Percentiles rank a stretch among this genome's conserved stretches.
Conservation (phyloP, 2,888 invertebrate genomes). For the Fragum fragum region DNA sequence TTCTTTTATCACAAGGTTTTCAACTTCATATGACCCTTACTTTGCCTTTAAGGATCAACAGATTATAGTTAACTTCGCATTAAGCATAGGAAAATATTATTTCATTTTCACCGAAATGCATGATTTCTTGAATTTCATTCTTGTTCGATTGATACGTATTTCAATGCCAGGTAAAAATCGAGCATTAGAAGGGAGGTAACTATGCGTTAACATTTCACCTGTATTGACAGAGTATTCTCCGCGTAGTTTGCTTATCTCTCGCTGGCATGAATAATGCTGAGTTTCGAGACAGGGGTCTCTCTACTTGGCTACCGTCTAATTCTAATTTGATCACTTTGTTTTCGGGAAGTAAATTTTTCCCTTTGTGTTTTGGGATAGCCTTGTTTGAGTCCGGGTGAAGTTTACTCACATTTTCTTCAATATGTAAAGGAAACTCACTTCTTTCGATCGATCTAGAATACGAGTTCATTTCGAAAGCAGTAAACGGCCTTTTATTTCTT, state of each 20-base stretch:
- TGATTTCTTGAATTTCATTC: too few relatives aligned
- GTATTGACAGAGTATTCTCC: background rate
- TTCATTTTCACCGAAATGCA: too few relatives aligned
- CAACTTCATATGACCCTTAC: background rate
- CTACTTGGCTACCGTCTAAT: slow-evolving; percentile 4
- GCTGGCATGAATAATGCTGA: background rate
- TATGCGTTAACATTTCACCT: background rate
- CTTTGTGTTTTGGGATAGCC: background rate
- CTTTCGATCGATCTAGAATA: slow-evolving; percentile 62
- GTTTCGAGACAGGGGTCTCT: background rate
- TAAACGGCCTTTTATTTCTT: slow-evolving; percentile 59
- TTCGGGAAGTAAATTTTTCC: background rate
- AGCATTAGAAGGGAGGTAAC: background rate
- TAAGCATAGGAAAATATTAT: too few relatives aligned
- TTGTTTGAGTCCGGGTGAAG: background rate
- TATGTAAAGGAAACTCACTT: slow-evolving; percentile 49
- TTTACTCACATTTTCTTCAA: slow-evolving; percentile 20
- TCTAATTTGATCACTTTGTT: slow-evolving; percentile 22
- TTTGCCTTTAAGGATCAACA: too few relatives aligned
- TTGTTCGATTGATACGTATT: too few relatives aligned
- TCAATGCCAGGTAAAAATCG: too few relatives aligned
- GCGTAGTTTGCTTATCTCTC: background rate
- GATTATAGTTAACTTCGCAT: too few relatives aligned
- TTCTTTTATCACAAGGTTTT: slow-evolving; percentile 11
- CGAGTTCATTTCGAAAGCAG: slow-evolving; percentile 65